Evolutionary conservation across 2,797 vertebrate species (phyloP).

Genomic region (Pseudochaenichthys georgianus): DNA sequence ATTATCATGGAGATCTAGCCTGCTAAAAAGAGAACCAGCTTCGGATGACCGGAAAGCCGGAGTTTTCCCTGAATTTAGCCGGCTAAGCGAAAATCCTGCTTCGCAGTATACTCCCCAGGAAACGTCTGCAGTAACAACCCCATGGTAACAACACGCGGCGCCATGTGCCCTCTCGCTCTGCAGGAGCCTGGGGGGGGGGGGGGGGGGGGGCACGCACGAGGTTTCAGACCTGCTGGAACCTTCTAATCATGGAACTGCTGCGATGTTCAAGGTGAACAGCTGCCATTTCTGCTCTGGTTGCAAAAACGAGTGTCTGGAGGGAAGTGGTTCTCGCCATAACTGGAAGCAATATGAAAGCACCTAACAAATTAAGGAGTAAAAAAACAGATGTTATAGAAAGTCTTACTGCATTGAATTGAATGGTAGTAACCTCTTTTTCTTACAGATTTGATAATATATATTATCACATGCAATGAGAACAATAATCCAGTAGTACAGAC

Average conservation of each 20-base stretch:
- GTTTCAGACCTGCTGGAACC: conserved; percentile 44
- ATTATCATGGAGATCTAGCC: no score
- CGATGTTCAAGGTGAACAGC: background rate
- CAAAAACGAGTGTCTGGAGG: conserved; percentile 33
- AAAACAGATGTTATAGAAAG: background rate
- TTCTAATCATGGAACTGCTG: conserved; percentile 35
- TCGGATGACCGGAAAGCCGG: no score
- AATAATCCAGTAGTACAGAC: background rate
- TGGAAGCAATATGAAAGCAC: background rate
- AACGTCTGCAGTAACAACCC: conserved; percentile 56
- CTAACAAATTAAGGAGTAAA: background rate
- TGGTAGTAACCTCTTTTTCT: background rate
- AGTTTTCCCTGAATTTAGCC: no score
- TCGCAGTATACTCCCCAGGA: no score
- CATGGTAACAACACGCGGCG: conserved; percentile 34
- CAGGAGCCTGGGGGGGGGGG: conserved; percentile 34
- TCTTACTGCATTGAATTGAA: background rate
- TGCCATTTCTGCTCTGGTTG: conserved; percentile 11
- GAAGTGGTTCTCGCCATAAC: background rate
- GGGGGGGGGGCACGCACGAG: conserved; percentile 16
- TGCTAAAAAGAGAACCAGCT: no score
- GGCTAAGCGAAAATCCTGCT: no score
- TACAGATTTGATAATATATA: background rate
- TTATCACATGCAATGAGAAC: background rate
- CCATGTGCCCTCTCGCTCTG: conserved; percentile 28